A percentile compares a stretch with the other conserved stretches of the same genome.
Conservation (phyloP, 2,797 vertebrate genomes). For the Microhierax caerulescens region DNA sequence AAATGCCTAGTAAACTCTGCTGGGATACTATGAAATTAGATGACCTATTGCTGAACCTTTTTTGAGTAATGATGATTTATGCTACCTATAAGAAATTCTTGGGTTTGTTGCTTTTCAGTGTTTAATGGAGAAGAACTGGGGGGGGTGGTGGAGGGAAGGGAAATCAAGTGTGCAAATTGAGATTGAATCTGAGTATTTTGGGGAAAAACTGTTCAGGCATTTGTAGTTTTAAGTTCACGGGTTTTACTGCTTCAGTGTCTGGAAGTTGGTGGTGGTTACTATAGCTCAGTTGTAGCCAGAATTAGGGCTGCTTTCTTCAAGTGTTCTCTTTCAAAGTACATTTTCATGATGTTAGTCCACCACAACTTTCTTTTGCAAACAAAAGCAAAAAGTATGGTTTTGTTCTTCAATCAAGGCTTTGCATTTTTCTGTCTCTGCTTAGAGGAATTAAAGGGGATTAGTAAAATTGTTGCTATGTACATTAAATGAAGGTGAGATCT, state of each 20-base stretch:
- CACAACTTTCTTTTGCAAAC: neutral
- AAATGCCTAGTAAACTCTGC: neutral
- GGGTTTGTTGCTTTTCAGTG: neutral
- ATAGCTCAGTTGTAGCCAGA: neutral
- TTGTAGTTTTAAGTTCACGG: neutral
- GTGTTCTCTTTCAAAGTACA: neutral
- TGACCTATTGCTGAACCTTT: neutral
- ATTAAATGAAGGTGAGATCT: neutral
- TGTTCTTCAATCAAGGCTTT: neutral
- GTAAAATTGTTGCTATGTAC: neutral
- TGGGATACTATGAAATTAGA: neutral
- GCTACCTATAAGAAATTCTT: neutral
- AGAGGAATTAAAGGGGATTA: neutral
- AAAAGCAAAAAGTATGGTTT: neutral
- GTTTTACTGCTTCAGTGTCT: neutral
- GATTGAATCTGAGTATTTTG: neutral
- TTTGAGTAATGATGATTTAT: neutral
- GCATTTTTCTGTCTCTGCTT: neutral
- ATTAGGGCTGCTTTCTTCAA: neutral
- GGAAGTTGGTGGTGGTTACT: neutral
- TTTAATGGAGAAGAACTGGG: neutral
- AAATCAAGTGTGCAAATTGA: neutral
- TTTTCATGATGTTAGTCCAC: neutral
- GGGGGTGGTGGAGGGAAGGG: accelerated
- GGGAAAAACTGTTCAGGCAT: neutral